phyloP scores from a whole-genome alignment of 2,888 invertebrate genomes.

The Nebria salina region DNA sequence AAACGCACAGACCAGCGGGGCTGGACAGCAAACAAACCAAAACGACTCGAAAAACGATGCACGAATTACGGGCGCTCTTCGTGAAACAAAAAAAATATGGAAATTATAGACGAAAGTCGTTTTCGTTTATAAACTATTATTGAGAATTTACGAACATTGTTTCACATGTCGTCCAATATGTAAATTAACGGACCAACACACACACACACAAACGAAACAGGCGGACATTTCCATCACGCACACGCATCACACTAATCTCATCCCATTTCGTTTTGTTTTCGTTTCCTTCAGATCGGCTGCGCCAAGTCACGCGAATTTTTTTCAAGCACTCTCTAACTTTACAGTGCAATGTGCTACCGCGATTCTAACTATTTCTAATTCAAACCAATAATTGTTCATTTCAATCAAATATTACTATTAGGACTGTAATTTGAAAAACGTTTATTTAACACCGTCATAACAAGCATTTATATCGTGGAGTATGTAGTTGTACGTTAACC shows the following conservation, averaged over 20 bases:
- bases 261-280: neutral
- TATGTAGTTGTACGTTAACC: slow-evolving; percentile 4
- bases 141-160: slow-evolving; percentile 35
- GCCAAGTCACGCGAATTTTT: slow-evolving; percentile 30
- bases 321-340: neutral
- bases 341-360: neutral
- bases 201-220: slow-evolving; percentile 6
- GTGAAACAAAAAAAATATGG: slow-evolving; percentile 45
- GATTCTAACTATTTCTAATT: too few relatives aligned
- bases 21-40: slow-evolving; percentile 7
- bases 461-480: neutral
- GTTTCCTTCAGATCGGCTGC: neutral
- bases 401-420: too few relatives aligned
- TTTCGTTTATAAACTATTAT: slow-evolving; percentile 40
- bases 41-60: slow-evolving; percentile 27
- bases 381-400: too few relatives aligned
- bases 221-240: slow-evolving; percentile 5
- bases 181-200: slow-evolving; percentile 24
- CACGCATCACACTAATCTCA: neutral
- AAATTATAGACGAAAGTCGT: slow-evolving; percentile 42
- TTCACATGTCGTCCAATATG: slow-evolving; percentile 38
- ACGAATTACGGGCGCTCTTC: slow-evolving; percentile 31
- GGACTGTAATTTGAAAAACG: too few relatives aligned
- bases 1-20: neutral
- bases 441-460: neutral